These are phyloP conservation scores for Heliconius congener DNA, from an alignment of 1,140 invertebrate genomes.

Conservation along the genomic window DNA sequence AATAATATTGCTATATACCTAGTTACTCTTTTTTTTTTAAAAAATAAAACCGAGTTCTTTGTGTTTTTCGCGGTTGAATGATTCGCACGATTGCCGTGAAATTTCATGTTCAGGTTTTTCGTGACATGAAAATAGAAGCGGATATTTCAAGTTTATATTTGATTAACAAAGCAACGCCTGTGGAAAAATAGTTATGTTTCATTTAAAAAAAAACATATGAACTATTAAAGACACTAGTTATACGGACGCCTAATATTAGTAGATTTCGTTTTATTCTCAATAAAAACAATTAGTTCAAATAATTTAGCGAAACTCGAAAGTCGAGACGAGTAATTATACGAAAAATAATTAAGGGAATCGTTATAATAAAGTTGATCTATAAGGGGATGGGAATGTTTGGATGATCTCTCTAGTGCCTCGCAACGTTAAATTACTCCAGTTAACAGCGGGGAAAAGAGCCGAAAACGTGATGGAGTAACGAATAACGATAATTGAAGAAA, in stretches of 20 bases:
- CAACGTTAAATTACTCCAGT: constrained; percentile 43
- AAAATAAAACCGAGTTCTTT: neutral
- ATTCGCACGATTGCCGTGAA: constrained; percentile 8
- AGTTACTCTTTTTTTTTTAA: neutral
- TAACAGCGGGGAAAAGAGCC: constrained; percentile 36
- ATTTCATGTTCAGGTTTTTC: constrained; percentile 6
- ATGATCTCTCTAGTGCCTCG: constrained; percentile 35
- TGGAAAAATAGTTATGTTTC: neutral
- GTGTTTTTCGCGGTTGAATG: neutral
- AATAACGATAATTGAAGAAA: constrained; percentile 15
- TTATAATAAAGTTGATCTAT: constrained; percentile 41
- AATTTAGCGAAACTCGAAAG: neutral
- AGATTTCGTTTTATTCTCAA: neutral
- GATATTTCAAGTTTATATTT: neutral
- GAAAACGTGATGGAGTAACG: constrained; percentile 36
- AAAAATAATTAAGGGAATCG: constrained; percentile 38
- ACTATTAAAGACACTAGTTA: neutral
- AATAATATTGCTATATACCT: too few relatives aligned
- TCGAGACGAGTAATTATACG: neutral
- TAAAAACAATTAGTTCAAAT: neutral
- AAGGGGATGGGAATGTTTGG: constrained; percentile 38
- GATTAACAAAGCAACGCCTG: neutral
- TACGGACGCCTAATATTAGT: neutral
- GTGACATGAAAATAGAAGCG: neutral
- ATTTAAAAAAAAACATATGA: neutral